phyloP scores from a whole-genome alignment of 2,113 vertebrate species.

The Seriola quinqueradiata region DNA sequence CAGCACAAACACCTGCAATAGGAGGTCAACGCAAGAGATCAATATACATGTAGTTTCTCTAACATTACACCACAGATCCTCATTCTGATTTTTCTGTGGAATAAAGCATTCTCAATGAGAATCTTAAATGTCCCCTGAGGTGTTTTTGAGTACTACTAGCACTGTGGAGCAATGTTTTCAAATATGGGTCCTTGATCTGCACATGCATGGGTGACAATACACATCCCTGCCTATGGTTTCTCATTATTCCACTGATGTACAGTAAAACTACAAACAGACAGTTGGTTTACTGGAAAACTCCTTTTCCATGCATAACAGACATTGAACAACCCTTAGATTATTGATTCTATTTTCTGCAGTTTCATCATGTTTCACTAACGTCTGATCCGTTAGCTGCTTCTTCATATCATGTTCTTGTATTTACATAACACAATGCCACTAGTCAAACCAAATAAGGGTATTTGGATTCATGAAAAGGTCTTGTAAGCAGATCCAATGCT shows the following conservation, averaged over 20 bases:
- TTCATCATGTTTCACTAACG: not conserved
- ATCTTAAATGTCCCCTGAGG: not conserved
- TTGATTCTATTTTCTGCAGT: too few relatives aligned
- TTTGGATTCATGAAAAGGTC: too few relatives aligned
- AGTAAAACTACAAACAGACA: too few relatives aligned
- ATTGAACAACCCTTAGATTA: not conserved
- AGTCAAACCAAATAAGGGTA: too few relatives aligned
- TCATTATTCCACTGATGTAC: too few relatives aligned
- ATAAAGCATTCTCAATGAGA: not conserved
- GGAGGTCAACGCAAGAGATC: not conserved
- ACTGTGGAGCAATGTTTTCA: not conserved
- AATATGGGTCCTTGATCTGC: not conserved
- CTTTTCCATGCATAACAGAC: too few relatives aligned
- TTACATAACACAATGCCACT: too few relatives aligned
- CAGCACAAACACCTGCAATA: constrained; percentile 92
- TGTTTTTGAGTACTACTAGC: not conserved
- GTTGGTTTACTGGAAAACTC: too few relatives aligned
- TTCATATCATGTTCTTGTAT: too few relatives aligned
- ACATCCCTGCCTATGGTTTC: too few relatives aligned
- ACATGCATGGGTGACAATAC: not conserved
- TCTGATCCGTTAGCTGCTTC: too few relatives aligned
- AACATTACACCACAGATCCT: not conserved
- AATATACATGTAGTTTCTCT: not conserved
- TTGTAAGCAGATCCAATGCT: too few relatives aligned
- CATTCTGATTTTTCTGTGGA: not conserved